Evolutionary conservation across 1,140 invertebrate genomes (phyloP), one percentile per base, ranked within the genome.

Genomic region (Musca vetustissima): DNA sequence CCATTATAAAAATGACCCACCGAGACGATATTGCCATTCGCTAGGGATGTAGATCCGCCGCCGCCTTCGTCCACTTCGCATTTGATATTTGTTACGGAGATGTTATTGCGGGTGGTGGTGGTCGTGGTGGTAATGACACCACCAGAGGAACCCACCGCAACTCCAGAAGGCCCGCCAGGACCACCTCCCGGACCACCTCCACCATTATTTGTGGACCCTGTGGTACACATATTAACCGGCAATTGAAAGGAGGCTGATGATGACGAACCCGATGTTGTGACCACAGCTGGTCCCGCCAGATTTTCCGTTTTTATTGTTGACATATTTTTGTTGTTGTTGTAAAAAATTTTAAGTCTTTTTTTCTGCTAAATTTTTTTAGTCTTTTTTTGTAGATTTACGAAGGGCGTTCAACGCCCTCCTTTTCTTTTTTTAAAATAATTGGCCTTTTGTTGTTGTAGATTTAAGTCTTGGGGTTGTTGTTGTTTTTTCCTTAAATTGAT

Each of bases 31-130:
- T 80, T 80, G 43, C 78, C 78, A 43, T 80, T 80, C 7, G 8
- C 28, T 28, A 28, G 36, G 36, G 64, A 24, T 28, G 36, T 4
- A n/a, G 69, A 19, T 22, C 57, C n/a, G 22, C 72, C 72, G 15
- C 73, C 25, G n/a, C 32, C 21, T 24, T 79, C 77, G 24, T 81
- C 78, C 59, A 80, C 65, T 55, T 81, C 79, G 49, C 81, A 83
- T 66, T 83, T 83, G 15, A 83, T 83, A 68, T 79, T 83, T 22
- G 81, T 83, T 67, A 83, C 81, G 21, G 81, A 82, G 4, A 83
- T 74, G 72, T 83, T 83, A 68, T 80, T 77, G 2, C 80, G 71
- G 0, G 72, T 71, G 25, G 72, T 72, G 22, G 67, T 70, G 43
- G 74, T 69, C 3, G 73, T 72, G 22, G 57, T 53, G 64, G 66